Conservation (phyloP, 2,797 vertebrate genomes). For the Sarcoramphus papa region DNA sequence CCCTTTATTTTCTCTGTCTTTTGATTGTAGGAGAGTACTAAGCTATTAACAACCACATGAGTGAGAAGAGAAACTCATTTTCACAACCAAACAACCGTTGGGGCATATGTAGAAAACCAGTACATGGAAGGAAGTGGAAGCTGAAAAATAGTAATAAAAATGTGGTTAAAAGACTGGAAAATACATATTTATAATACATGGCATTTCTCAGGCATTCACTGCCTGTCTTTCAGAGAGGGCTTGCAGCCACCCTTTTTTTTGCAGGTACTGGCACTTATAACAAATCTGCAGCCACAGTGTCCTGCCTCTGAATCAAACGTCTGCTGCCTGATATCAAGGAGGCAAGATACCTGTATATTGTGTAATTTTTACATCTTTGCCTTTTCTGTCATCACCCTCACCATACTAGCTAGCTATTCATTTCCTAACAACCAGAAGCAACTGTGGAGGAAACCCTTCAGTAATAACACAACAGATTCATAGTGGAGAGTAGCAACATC, state of each 20-base stretch:
- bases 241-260: not conserved
- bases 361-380: not conserved
- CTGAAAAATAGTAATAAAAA: not conserved
- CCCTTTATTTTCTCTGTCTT: not conserved
- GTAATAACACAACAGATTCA: not conserved
- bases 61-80: not conserved
- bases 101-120: fast-evolving
- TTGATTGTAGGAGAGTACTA: not conserved
- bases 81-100: not conserved
- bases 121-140: not conserved
- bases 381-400: not conserved
- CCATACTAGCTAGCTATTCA: not conserved
- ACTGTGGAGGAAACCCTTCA: not conserved
- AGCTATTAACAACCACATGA: not conserved
- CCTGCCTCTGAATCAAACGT: not conserved
- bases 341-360: not conserved
- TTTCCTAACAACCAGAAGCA: not conserved
- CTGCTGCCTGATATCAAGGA: not conserved
- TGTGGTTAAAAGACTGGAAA: not conserved
- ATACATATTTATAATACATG: not conserved
- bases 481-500: not conserved
- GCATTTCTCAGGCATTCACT: not conserved
- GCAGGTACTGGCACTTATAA: not conserved
- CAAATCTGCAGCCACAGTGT: not conserved
- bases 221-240: not conserved